Conservation (phyloP, 1,140 invertebrate genomes). For the Macrocentrus cingulum region DNA sequence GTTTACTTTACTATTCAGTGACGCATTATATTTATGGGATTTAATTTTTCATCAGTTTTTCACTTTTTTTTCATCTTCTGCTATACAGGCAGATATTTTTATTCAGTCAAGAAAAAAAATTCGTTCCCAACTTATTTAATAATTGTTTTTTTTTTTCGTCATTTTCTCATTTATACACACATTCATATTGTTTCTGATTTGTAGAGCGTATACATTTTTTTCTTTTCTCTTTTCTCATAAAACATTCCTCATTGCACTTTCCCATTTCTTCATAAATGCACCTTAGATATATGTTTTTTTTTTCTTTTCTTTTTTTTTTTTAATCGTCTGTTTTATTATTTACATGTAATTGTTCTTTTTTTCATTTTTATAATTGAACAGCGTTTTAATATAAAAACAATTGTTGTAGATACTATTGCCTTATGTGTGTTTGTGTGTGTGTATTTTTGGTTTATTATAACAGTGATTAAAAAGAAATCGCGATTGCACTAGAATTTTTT, state of each 20-base stretch:
- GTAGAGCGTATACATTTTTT: conserved; percentile 29
- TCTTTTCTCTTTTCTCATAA: conserved; percentile 14
- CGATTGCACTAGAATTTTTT: conserved; percentile 43
- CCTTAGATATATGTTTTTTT: conserved; percentile 47
- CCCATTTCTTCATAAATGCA: conserved; percentile 58
- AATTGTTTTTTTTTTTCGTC: too few relatives aligned
- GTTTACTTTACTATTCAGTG: conserved; percentile 51
- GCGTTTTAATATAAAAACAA: too few relatives aligned
- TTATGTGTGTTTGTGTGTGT: conserved; percentile 34
- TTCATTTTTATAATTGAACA: conserved; percentile 29
- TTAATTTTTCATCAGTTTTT: conserved; percentile 36
- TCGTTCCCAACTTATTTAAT: conserved; percentile 35
- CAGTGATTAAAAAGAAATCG: too few relatives aligned
- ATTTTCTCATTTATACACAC: too few relatives aligned
- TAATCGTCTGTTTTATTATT: conserved; percentile 41
- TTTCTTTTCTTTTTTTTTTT: background rate
- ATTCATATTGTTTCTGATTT: too few relatives aligned
- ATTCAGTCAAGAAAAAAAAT: conserved; percentile 42
- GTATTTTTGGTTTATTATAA: too few relatives aligned
- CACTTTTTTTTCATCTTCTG: conserved; percentile 24
- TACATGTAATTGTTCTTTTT: conserved; percentile 49
- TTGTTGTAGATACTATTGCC: conserved; percentile 39
- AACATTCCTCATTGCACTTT: conserved; percentile 53
- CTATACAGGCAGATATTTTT: conserved; percentile 41
- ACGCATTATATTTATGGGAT: conserved; percentile 48